Evolutionary conservation across 2,888 invertebrate species (phyloP).

Genomic region (Notodonta ziczac): DNA sequence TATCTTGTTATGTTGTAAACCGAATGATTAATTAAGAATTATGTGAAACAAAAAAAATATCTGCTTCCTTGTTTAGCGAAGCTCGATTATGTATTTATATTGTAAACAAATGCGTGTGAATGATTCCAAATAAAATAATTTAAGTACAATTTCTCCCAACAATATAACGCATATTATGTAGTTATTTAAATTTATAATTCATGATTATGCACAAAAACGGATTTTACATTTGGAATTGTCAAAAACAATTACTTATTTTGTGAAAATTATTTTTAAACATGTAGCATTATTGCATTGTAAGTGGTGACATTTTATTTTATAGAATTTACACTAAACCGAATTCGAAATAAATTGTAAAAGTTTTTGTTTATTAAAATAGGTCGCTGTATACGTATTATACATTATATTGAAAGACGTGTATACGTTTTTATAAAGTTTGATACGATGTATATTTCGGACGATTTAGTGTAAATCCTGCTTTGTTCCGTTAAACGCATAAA

Average conservation of each 20-base stretch:
- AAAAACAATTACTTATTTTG: neutral
- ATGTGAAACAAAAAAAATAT: no score
- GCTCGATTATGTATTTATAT: neutral
- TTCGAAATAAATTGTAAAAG: neutral
- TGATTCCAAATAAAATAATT: neutral
- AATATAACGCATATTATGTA: neutral
- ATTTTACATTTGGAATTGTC: conserved; percentile 2
- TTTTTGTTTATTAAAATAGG: conserved; percentile 4
- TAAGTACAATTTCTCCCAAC: neutral
- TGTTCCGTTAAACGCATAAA: conserved; percentile 33
- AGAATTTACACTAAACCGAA: neutral
- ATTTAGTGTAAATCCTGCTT: conserved; percentile 34
- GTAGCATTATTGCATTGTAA: neutral
- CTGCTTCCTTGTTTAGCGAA: no score
- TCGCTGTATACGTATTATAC: conserved; percentile 6
- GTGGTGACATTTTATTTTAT: neutral
- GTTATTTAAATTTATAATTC: neutral
- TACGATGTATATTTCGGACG: conserved; percentile 15
- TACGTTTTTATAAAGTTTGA: conserved; percentile 3
- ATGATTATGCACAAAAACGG: neutral
- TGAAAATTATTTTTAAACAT: neutral
- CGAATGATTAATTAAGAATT: no score
- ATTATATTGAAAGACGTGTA: conserved; percentile 6
- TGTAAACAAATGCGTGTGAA: neutral
- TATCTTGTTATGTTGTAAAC: no score